phyloP scores from a whole-genome alignment of 1,140 invertebrate species.

The Venturia canescens region DNA sequence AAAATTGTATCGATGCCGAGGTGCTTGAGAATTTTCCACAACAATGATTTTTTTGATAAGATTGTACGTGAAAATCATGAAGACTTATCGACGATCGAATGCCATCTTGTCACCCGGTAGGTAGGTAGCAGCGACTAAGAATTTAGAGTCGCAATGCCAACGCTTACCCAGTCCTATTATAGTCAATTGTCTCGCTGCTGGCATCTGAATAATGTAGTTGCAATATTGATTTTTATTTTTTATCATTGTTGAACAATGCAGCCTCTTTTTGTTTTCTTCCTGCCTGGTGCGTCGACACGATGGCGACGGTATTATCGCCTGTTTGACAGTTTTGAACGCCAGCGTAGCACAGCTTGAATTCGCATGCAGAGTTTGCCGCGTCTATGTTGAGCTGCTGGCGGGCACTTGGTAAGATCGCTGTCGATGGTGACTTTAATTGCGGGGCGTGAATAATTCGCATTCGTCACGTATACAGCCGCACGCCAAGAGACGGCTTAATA shows the following conservation, averaged over 20 bases:
- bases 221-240: conserved; percentile 28
- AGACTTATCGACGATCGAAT: neutral
- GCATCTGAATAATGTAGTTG: conserved; percentile 34
- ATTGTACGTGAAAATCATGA: no score
- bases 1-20: no score
- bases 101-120: neutral
- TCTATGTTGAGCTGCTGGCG: neutral
- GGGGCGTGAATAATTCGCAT: conserved; percentile 53
- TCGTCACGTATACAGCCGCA: conserved; percentile 46
- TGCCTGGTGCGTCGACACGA: conserved; percentile 2
- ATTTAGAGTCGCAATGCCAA: neutral
- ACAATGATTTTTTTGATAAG: no score
- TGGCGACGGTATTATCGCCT: conserved; percentile 39
- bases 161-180: conserved; percentile 16
- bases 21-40: no score
- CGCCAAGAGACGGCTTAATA: conserved; percentile 54
- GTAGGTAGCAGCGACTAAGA: neutral
- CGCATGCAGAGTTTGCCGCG: neutral
- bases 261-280: neutral
- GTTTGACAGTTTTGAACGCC: conserved; percentile 29
- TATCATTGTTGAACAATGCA: conserved; percentile 19
- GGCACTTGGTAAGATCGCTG: conserved; percentile 38
- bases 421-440: conserved; percentile 53
- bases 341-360: neutral
- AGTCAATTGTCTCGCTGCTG: conserved; percentile 7